Conservation (phyloP, 2,888 invertebrate species). For the Pilophorus perplexus region DNA sequence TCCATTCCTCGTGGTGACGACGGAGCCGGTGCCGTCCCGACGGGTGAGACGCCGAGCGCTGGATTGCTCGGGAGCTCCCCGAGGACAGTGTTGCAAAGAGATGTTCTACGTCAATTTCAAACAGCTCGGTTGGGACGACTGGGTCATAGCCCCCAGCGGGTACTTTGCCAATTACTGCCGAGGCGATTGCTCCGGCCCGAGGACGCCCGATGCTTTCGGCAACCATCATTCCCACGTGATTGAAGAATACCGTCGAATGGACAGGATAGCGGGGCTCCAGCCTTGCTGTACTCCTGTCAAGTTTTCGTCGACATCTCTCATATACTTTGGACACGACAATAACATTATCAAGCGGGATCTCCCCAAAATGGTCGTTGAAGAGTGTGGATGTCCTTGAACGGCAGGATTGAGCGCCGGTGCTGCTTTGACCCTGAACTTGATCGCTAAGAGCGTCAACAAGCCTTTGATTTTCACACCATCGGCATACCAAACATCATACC, state of each 20-base stretch:
- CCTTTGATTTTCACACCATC: no score
- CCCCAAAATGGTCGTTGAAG: conserved; percentile 94
- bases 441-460: no score
- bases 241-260: conserved; percentile 80
- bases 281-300: conserved; percentile 90
- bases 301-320: conserved; percentile 87
- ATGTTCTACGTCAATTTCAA: conserved; percentile 89
- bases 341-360: conserved; percentile 90
- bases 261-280: conserved; percentile 72
- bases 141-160: conserved; percentile 86
- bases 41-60: conserved; percentile 77
- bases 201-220: conserved; percentile 77
- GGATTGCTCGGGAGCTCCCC: conserved; percentile 71
- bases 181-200: conserved; percentile 76
- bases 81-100: conserved; percentile 81
- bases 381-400: conserved; percentile 87
- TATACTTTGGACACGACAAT: conserved; percentile 85
- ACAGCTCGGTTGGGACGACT: conserved; percentile 90
- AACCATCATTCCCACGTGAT: conserved; percentile 84
- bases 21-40: conserved; percentile 66
- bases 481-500: no score
- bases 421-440: no score
- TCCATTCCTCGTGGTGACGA: conserved; percentile 79
- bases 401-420: not conserved
- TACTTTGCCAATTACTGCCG: conserved; percentile 93